Evolutionary conservation across 2,888 invertebrate species (phyloP).

Genomic region (Nipponacmea schrenckii): DNA sequence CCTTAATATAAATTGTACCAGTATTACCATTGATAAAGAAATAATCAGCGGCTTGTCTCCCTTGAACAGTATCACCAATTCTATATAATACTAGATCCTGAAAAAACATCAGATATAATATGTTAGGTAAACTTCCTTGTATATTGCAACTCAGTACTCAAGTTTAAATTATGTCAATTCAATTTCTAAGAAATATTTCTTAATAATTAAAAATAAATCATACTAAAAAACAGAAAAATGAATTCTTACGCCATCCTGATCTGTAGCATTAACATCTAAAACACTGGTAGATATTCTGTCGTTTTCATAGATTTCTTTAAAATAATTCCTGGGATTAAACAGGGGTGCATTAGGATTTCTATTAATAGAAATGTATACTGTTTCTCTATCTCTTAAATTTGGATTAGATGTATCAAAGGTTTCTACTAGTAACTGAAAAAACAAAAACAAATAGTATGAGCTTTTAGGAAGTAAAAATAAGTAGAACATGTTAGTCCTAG

Average conservation of each 20-base stretch:
- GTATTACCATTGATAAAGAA: neutral
- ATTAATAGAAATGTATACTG: constrained; percentile 47
- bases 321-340: constrained; percentile 38
- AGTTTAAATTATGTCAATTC: no score
- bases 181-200: no score
- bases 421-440: constrained; percentile 47
- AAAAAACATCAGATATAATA: neutral
- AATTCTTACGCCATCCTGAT: constrained; percentile 42
- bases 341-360: constrained; percentile 57
- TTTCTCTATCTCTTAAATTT: constrained; percentile 36
- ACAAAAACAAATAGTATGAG: constrained; percentile 4
- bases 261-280: constrained; percentile 72
- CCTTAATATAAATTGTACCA: neutral
- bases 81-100: neutral
- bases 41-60: neutral
- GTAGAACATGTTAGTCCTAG: no score
- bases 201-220: no score
- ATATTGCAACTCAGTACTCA: no score
- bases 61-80: neutral
- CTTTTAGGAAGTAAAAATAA: neutral
- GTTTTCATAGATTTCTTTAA: constrained; percentile 43
- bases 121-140: no score
- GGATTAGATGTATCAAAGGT: constrained; percentile 58
- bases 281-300: constrained; percentile 72
- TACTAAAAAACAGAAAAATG: neutral